phyloP scores from a whole-genome alignment of 92 coral and sea anemone genomes.

The Zoanthus gigantus region DNA sequence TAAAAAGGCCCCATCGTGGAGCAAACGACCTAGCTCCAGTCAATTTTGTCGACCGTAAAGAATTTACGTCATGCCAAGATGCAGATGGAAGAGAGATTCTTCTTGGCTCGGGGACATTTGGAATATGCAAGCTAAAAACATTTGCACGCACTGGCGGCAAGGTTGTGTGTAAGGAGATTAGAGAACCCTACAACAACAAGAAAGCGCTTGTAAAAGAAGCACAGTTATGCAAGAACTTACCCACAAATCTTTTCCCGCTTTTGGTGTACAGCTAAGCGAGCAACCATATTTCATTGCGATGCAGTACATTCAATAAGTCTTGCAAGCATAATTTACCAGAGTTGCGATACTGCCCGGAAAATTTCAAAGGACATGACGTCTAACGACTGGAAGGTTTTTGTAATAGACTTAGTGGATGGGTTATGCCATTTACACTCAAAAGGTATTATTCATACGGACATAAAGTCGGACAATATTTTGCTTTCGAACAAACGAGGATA shows the following conservation, averaged over 20 bases:
- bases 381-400: constrained; percentile 7
- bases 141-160: constrained; percentile 14
- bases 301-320: no score
- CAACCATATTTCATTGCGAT: no score
- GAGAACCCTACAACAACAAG: not conserved
- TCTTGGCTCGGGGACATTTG: constrained; percentile 16
- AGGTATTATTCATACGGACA: not conserved
- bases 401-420: not conserved
- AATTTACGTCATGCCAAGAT: not conserved
- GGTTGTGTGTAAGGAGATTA: constrained; percentile 7
- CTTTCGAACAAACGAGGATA: constrained; percentile 13
- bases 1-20: not conserved
- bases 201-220: not conserved
- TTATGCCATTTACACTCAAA: not conserved
- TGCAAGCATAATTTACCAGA: no score
- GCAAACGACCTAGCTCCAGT: not conserved
- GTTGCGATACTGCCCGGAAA: not conserved
- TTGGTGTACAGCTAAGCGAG: not conserved
- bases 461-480: constrained; percentile 10
- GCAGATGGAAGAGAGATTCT: constrained; percentile 1
- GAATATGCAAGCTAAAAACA: not conserved
- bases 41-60: not conserved
- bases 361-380: not conserved
- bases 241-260: constrained; percentile 8
- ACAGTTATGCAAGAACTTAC: constrained; percentile 2